Evolutionary conservation across 1,140 invertebrate genomes (phyloP), one percentile per base, ranked within the genome.

Genomic region (Drosophila seguyi): DNA sequence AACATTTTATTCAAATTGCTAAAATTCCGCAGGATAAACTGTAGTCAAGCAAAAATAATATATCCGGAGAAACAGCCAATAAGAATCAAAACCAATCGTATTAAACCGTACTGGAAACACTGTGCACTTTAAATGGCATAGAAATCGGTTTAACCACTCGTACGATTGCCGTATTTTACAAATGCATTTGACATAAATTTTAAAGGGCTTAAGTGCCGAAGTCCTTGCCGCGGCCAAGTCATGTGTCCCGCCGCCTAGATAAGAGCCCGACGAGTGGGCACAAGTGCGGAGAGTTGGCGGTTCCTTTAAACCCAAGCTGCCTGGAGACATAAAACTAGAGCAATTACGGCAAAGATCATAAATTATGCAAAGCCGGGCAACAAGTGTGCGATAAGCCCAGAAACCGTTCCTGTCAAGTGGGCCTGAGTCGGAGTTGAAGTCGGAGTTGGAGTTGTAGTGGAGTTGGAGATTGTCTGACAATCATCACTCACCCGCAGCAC

Each of bases 181-280:
- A 88, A 88, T 88, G 84, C 80, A 88, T 88, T 90, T 88, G 84
- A 88, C 80, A 90, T 88, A 88, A 88, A 88, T 88, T 88, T 88
- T 84, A 87, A 88, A 84, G 68, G 80, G 76, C 80, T 90, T 88
- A 81, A 78, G 72, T 74, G 72, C 63, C 72, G 25, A 66, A 78
- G 53, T 42, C 38, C 47, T 39, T 41, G 74, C 38, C 44, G 34
- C 31, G 10, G 41, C 18, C 36, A 29, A n/a, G 42, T 42, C 60
- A 25, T 42, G 41, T 47, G 47, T 47, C 53, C 50, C 59, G 61
- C 63, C 68, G 71, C 75, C 72, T 63, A 57, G 84, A 88, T 88
- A 88, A 90, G 80, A 50, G 44, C 31, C 58, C 74, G 71, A 44
- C 29, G 45, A 67, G 52, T 31, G 29, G 20, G 38, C 41, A 36